phyloP scores from a whole-genome alignment of 2,888 invertebrate species.

The Timema cristinae region DNA sequence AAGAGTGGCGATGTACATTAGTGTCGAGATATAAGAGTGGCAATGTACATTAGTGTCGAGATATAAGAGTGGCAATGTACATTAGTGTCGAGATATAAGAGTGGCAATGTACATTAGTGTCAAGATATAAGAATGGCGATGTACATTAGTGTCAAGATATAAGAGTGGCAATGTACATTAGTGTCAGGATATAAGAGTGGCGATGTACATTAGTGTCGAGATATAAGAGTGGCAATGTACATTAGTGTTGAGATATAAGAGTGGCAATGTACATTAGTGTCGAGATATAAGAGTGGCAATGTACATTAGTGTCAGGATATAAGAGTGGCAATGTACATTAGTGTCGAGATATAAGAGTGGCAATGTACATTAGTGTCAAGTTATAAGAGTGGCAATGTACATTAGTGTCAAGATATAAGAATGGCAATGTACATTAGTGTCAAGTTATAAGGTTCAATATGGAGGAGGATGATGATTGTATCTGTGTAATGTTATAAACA shows the following conservation, averaged over 20 bases:
- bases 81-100: neutral
- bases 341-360: slow-evolving; percentile 21
- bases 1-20: neutral
- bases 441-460: no score
- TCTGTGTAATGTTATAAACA: no score
- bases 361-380: neutral
- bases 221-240: slow-evolving; percentile 21
- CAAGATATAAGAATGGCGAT: neutral
- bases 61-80: neutral
- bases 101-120: slow-evolving; percentile 21
- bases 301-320: neutral
- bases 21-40: slow-evolving; percentile 21
- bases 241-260: no score
- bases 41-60: neutral
- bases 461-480: no score
- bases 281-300: slow-evolving; percentile 21
- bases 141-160: neutral
- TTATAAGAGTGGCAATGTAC: neutral
- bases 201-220: neutral
- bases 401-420: neutral
- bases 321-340: neutral
- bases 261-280: neutral
- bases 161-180: slow-evolving; percentile 21
- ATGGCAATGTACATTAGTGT: no score
- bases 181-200: neutral